phyloP scores from a whole-genome alignment of 2,113 vertebrate genomes.

The Nothoprocta perdicaria region DNA sequence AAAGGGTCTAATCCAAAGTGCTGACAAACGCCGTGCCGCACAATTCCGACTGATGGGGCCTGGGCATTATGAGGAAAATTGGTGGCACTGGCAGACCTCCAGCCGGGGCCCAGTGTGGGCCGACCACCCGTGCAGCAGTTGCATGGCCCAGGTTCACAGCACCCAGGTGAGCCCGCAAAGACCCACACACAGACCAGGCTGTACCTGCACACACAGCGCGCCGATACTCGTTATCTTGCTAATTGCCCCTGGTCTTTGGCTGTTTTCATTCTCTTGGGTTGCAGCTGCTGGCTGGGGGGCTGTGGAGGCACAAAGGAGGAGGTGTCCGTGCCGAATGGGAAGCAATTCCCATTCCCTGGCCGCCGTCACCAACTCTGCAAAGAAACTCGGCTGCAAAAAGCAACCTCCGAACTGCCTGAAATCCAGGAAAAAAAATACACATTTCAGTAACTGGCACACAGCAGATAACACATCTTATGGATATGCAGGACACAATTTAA shows the following conservation, averaged over 20 bases:
- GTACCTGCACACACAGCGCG: neutral
- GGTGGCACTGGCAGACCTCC: neutral
- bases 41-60: neutral
- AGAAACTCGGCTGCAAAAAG: neutral
- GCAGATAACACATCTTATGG: neutral
- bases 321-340: neutral
- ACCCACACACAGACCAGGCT: neutral
- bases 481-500: neutral
- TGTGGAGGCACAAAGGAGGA: neutral
- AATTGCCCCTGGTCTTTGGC: neutral
- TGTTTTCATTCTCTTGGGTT: conserved; percentile 36
- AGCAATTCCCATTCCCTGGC: neutral
- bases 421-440: neutral
- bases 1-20: conserved; percentile 10
- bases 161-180: neutral
- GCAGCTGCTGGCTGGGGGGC: neutral
- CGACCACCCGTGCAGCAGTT: accelerated
- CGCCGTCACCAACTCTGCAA: neutral
- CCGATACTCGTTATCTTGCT: neutral
- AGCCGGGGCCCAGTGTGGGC: neutral
- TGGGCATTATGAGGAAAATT: neutral
- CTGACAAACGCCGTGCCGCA: conserved; percentile 8
- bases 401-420: neutral
- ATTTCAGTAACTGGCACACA: neutral
- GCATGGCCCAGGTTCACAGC: neutral